Percentiles rank a stretch among this genome's conserved stretches.
Evolutionary conservation across 2,113 vertebrate species (phyloP).

Genomic region (Pleuronectes platessa): DNA sequence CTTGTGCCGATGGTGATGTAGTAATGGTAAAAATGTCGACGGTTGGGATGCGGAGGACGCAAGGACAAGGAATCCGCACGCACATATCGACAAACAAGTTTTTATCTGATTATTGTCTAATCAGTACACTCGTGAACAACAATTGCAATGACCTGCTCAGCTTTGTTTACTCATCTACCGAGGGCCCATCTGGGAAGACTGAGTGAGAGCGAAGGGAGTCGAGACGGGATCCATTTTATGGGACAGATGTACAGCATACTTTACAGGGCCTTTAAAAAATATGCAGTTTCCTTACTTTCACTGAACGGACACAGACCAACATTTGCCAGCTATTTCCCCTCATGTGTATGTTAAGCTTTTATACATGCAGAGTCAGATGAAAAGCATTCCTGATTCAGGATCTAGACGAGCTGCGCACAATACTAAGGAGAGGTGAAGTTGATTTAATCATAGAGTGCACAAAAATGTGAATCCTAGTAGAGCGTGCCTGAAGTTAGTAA

Average conservation of each 20-base stretch:
- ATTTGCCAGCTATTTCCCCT: no score
- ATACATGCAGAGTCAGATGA: not conserved
- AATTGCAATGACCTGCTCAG: not conserved
- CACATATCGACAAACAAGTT: slow-evolving; percentile 2
- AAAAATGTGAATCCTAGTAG: not conserved
- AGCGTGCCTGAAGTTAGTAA: not conserved
- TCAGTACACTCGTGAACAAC: slow-evolving; percentile 4
- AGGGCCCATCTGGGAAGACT: slow-evolving; percentile 12
- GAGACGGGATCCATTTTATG: slow-evolving; percentile 54
- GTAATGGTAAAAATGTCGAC: slow-evolving; percentile 57
- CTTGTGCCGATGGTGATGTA: slow-evolving; percentile 13
- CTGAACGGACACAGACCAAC: not conserved
- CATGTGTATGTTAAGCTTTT: no score
- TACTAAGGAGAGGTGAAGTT: not conserved
- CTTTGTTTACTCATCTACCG: slow-evolving; percentile 24
- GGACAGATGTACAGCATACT: slow-evolving; percentile 42
- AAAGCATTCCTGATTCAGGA: slow-evolving; percentile 11
- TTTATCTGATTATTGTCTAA: slow-evolving; percentile 25
- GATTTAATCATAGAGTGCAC: slow-evolving; percentile 21
- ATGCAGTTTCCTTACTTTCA: not conserved
- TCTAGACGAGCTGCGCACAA: not conserved
- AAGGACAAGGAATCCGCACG: slow-evolving; percentile 10
- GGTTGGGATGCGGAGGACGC: slow-evolving; percentile 38
- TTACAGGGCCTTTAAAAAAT: slow-evolving; percentile 9
- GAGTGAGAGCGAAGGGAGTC: slow-evolving; percentile 12